These are phyloP conservation scores for Parthenolecanium corni DNA, from an alignment of 2,888 invertebrate genomes.

Conservation along the genomic window DNA sequence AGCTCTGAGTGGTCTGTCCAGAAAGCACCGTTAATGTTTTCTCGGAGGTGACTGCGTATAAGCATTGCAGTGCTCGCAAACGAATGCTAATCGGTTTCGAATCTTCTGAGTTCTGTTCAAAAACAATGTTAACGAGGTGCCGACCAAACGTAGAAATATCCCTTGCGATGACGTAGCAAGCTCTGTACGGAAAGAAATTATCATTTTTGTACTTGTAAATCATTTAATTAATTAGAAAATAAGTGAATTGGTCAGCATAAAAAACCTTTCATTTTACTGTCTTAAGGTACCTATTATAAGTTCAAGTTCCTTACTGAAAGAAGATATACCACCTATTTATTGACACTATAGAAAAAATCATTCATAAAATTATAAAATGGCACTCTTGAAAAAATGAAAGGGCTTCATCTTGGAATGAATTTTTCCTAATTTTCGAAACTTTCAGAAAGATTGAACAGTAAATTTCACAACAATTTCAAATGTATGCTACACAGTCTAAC, in stretches of 20 bases:
- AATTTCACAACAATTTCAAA: too few species aligned
- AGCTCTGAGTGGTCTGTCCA: slow-evolving; percentile 34
- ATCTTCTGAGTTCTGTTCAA: slow-evolving; percentile 32
- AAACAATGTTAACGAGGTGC: slow-evolving; percentile 37
- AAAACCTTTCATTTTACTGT: background rate
- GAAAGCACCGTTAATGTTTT: slow-evolving; percentile 36
- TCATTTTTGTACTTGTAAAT: background rate
- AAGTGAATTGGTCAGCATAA: background rate
- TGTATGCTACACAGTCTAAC: too few species aligned
- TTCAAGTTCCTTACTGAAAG: too few species aligned
- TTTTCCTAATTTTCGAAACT: too few species aligned
- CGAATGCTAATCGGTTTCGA: slow-evolving; percentile 36
- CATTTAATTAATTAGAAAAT: background rate
- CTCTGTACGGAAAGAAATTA: too few species aligned
- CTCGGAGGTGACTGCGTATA: slow-evolving; percentile 36
- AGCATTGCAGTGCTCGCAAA: slow-evolving; percentile 38
- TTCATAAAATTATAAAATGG: too few species aligned
- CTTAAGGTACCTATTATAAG: background rate
- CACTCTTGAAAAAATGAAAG: too few species aligned
- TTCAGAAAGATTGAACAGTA: too few species aligned
- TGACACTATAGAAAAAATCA: too few species aligned
- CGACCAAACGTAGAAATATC: slow-evolving; percentile 36
- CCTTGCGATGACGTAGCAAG: slow-evolving; percentile 38
- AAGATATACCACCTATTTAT: too few species aligned
- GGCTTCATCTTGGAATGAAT: too few species aligned